These are phyloP conservation scores for Spermophilus dauricus DNA, from an alignment of 2,113 vertebrate species.

Conservation along the genomic window DNA sequence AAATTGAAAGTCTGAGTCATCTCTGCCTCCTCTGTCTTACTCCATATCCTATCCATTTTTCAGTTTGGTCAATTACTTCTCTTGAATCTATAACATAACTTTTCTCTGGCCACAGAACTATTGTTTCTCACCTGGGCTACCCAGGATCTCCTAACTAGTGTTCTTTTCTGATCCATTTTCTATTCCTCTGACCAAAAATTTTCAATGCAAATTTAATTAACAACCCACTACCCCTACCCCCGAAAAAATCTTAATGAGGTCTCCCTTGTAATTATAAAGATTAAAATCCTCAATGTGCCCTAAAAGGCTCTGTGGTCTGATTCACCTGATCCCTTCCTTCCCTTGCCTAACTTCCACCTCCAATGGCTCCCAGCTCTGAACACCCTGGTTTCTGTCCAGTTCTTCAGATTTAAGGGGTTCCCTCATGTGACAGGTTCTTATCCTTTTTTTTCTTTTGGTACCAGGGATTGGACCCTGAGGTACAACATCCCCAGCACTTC, in stretches of 20 bases:
- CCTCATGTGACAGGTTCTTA: rapidly evolving
- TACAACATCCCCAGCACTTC: too few species aligned
- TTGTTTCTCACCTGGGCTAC: not conserved
- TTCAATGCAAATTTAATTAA: not conserved
- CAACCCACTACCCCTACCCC: not conserved
- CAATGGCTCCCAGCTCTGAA: not conserved
- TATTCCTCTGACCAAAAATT: not conserved
- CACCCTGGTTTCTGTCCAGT: not conserved
- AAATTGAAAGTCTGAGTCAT: not conserved
- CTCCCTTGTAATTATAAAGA: not conserved
- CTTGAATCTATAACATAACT: not conserved
- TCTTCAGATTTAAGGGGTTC: not conserved
- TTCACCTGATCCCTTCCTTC: not conserved
- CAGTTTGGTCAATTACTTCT: not conserved
- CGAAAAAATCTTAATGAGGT: not conserved
- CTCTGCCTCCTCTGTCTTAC: not conserved
- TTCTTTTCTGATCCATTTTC: not conserved
- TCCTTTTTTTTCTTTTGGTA: too few species aligned
- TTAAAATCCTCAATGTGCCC: not conserved
- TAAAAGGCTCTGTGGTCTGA: not conserved
- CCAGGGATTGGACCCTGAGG: too few species aligned
- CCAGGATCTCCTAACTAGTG: not conserved
- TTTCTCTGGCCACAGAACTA: not conserved
- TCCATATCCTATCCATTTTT: not conserved
- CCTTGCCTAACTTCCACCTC: not conserved